Conservation (phyloP, 2,113 vertebrate genomes). For the Haplotaxodon microlepis region DNA sequence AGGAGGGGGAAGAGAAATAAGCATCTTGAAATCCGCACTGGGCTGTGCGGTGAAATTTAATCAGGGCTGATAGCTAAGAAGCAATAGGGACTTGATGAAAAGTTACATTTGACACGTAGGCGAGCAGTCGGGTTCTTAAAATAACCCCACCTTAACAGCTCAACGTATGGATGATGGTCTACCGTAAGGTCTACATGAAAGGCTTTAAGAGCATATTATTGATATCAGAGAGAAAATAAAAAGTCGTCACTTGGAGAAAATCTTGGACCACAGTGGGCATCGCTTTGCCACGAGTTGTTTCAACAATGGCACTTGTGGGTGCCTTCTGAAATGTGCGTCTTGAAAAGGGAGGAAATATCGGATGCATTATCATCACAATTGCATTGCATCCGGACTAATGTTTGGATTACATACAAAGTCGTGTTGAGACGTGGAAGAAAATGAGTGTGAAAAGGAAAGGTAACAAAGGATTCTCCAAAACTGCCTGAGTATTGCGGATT, state of each 20-base stretch:
- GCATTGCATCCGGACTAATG: conserved; percentile 36
- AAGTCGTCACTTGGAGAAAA: neutral
- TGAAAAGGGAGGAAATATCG: conserved; percentile 25
- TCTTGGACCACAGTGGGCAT: neutral
- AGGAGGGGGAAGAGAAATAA: conserved; percentile 28
- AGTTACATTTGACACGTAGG: conserved; percentile 40
- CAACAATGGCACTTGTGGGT: conserved; percentile 57
- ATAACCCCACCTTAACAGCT: neutral
- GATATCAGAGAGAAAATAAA: neutral
- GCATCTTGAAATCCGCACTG: conserved; percentile 83
- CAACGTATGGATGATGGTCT: conserved; percentile 10
- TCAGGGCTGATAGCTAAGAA: conserved; percentile 63
- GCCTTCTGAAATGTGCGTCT: conserved; percentile 15
- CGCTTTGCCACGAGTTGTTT: conserved; percentile 27
- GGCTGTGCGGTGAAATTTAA: conserved; percentile 94
- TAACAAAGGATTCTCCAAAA: conserved; percentile 71
- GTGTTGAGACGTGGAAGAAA: conserved; percentile 21
- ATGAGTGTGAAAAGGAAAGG: conserved; percentile 45
- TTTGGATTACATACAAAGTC: conserved; percentile 57
- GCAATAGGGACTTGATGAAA: conserved; percentile 38
- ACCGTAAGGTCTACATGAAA: neutral
- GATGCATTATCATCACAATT: conserved; percentile 20
- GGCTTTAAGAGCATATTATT: neutral
- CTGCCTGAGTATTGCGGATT: conserved; percentile 80
- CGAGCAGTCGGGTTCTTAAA: conserved; percentile 3